Evolutionary conservation across 2,113 vertebrate genomes (phyloP).

Genomic region (Cephalopterus ornatus): DNA sequence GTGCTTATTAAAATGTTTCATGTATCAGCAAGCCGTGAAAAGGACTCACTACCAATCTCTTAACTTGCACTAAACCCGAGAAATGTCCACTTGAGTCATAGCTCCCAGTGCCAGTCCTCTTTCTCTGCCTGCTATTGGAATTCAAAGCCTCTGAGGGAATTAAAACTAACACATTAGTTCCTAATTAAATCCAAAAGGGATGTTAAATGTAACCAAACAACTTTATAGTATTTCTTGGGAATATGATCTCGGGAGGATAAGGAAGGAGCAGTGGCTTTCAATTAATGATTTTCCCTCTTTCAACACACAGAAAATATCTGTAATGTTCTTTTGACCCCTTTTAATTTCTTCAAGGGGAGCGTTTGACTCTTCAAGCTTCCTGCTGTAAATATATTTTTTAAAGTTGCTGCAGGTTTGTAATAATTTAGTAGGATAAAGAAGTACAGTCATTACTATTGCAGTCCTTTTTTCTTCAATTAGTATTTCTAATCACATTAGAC

Average conservation of each 20-base stretch:
- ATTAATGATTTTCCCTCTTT: not conserved
- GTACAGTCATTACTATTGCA: slow-evolving; percentile 38
- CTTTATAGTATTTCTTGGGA: slow-evolving; percentile 39
- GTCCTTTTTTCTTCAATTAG: slow-evolving; percentile 74
- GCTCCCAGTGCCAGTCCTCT: slow-evolving; percentile 26
- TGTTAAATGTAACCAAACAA: slow-evolving; percentile 43
- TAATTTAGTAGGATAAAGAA: slow-evolving; percentile 60
- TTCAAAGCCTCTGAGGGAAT: slow-evolving; percentile 51
- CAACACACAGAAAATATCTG: not conserved
- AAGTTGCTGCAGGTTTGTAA: slow-evolving; percentile 55
- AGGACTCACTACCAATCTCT: not conserved
- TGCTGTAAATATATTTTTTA: slow-evolving; percentile 30
- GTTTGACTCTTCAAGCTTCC: slow-evolving; percentile 24
- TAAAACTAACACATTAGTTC: slow-evolving; percentile 31
- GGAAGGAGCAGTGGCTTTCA: not conserved
- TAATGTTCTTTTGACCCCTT: slow-evolving; percentile 14
- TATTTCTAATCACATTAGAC: slow-evolving; percentile 78
- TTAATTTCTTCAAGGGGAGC: slow-evolving; percentile 41
- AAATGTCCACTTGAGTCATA: slow-evolving; percentile 41
- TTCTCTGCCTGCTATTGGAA: not conserved
- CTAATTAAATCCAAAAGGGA: slow-evolving; percentile 59
- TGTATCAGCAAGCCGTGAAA: not conserved
- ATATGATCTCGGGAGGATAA: slow-evolving; percentile 30
- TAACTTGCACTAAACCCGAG: not conserved
- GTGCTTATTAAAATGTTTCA: slow-evolving; percentile 49